phyloP scores from a whole-genome alignment of 2,113 vertebrate species.

The Arenaria interpres region DNA sequence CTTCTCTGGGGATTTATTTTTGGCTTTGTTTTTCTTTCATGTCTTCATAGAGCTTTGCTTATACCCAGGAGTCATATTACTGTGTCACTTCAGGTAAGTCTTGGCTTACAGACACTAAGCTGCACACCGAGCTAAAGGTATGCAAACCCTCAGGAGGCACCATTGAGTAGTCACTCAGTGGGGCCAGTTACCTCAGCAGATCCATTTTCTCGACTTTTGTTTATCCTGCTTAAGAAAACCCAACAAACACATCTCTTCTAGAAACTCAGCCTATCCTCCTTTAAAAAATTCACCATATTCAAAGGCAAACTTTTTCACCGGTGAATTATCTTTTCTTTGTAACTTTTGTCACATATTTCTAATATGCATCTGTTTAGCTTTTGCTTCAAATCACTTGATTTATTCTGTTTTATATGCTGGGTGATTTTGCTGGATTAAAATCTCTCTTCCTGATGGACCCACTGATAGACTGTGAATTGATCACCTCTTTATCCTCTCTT shows the following conservation, averaged over 20 bases:
- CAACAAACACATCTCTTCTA: not conserved
- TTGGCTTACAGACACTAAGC: not conserved
- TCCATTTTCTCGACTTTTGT: not conserved
- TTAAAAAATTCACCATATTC: not conserved
- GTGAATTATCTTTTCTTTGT: not conserved
- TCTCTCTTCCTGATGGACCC: not conserved
- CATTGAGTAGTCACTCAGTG: accelerated
- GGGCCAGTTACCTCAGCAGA: not conserved
- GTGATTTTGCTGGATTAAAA: not conserved
- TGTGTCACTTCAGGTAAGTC: not conserved
- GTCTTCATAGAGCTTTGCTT: not conserved
- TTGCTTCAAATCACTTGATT: not conserved
- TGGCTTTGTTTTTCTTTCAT: not conserved
- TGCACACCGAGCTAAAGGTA: not conserved
- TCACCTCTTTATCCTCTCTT: not conserved
- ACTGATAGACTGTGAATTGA: not conserved
- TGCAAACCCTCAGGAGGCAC: not conserved
- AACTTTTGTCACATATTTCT: not conserved
- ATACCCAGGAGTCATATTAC: not conserved
- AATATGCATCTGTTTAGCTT: not conserved
- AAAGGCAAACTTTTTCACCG: not conserved
- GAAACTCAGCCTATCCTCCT: not conserved
- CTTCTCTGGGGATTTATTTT: not conserved
- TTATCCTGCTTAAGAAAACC: not conserved
- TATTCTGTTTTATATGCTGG: not conserved